Evolutionary conservation across 2,888 invertebrate genomes (phyloP).

Genomic region (Chromoteleia sp.): DNA sequence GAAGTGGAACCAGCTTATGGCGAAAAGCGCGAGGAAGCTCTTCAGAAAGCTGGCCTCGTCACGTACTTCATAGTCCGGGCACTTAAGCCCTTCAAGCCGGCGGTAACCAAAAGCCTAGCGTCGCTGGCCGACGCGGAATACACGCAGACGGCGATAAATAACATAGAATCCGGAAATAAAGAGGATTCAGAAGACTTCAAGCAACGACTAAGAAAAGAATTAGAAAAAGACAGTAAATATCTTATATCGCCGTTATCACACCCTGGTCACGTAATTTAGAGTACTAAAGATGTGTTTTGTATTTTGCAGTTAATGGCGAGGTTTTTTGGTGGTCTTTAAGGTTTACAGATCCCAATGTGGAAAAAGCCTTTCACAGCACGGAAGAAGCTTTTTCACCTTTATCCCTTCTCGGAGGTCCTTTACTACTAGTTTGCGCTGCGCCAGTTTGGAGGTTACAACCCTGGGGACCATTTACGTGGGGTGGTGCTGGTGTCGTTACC

Average conservation of each 20-base stretch:
- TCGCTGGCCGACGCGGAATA: slow-evolving; percentile 79
- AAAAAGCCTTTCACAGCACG: slow-evolving; percentile 88
- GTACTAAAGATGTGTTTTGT: not conserved
- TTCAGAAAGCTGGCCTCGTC: slow-evolving; percentile 94
- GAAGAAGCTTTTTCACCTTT: slow-evolving; percentile 89
- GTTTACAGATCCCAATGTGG: slow-evolving; percentile 89
- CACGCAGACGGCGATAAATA: slow-evolving; percentile 75
- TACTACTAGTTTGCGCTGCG: slow-evolving; percentile 86
- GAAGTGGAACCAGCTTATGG: slow-evolving; percentile 96
- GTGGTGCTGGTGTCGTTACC: slow-evolving; percentile 81
- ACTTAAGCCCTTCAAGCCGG: slow-evolving; percentile 88
- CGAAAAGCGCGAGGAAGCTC: slow-evolving; percentile 95
- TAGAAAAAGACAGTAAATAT: slow-evolving; percentile 90
- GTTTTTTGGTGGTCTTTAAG: slow-evolving; percentile 88
- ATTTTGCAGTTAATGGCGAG: slow-evolving; percentile 82
- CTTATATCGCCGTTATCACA: not conserved
- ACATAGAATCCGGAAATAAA: slow-evolving; percentile 74
- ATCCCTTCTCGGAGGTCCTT: slow-evolving; percentile 88
- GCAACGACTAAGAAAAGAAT: slow-evolving; percentile 91
- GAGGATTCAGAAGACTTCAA: slow-evolving; percentile 92
- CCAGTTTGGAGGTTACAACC: slow-evolving; percentile 82
- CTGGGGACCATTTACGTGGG: slow-evolving; percentile 83
- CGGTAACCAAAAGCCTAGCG: slow-evolving; percentile 80
- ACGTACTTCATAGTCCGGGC: slow-evolving; percentile 96
- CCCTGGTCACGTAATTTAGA: not conserved